Base-by-base conservation (phyloP, 2,113 vertebrate genomes). In the Albula goreensis region DNA sequence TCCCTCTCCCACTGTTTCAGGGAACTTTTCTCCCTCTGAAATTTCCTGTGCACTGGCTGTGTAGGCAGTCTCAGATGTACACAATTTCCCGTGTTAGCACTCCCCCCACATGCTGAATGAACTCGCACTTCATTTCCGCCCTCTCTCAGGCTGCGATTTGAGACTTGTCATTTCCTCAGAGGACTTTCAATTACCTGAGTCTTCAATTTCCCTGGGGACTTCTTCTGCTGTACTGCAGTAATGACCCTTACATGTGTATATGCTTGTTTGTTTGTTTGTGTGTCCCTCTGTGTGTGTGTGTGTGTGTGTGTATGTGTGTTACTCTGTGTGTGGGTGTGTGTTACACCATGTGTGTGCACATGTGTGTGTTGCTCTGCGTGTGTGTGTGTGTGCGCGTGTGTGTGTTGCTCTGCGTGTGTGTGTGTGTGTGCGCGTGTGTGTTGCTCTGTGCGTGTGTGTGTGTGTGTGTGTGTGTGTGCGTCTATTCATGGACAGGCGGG, bases 401-500 rank as follows among this genome's bases (percentile, higher is more conserved):
- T 63, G 10, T 25, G 49, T 51, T 22, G 7, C 9, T 8, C 22
- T 13, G 17, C 48, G 1, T 60, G 22, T 81, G 60, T 81, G 5
- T 66, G 56, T 52, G 25, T 9, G n/a, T n/a, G 52, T 80, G 41
- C 11, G 15, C 11, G 11, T 25, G 77, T 17, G 5, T 83, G 66
- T 51, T 13, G 4, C 2, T 2, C 17, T 49, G 48, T 57, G 15
- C 25, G 50, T 80, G 48, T 79, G 31, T 57, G 12, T 53, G 22
- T 77, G 17, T 78, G 53, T 70, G n/a, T 12, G 11, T 85, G n/a
- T 81, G 13, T 78, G 4, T 78, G 5, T 63, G 22, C 78, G 41
- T 86, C 19, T 84, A 3, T 52, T 22, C 41, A n/a, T 56, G 2
- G 80, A 79, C 89, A 99, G 98, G 92, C 97, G 96, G 88, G 97